These are phyloP conservation scores for Pseudomyrmex cubaensis DNA, from an alignment of 1,140 invertebrate species.

Conservation along the genomic window DNA sequence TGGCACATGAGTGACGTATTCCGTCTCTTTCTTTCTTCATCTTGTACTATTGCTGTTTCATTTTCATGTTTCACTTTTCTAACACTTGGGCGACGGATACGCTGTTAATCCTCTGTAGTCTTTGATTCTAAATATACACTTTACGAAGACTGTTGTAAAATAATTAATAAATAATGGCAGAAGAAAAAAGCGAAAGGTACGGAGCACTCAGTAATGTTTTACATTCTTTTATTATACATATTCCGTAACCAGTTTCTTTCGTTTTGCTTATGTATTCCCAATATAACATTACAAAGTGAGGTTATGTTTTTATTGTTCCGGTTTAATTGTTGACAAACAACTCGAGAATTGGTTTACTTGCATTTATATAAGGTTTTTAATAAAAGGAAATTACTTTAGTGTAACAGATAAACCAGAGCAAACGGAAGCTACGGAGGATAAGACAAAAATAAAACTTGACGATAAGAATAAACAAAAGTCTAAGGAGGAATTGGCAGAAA, in stretches of 20 bases:
- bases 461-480: slow-evolving; percentile 69
- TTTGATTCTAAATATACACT: too few relatives aligned
- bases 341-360: not conserved
- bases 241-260: not conserved
- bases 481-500: slow-evolving; percentile 77
- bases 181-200: slow-evolving; percentile 77
- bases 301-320: slow-evolving; percentile 54
- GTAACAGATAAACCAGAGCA: slow-evolving; percentile 69
- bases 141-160: too few relatives aligned
- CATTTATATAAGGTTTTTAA: not conserved
- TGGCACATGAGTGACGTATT: too few relatives aligned
- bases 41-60: too few relatives aligned
- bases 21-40: too few relatives aligned
- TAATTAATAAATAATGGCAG: slow-evolving; percentile 68
- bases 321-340: slow-evolving; percentile 52
- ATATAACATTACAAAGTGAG: slow-evolving; percentile 28
- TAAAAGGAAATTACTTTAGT: slow-evolving; percentile 41
- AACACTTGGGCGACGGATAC: too few relatives aligned
- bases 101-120: too few relatives aligned
- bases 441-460: slow-evolving; percentile 65
- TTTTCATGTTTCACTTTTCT: too few relatives aligned
- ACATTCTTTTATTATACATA: not conserved
- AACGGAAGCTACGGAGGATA: slow-evolving; percentile 65
- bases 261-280: not conserved
- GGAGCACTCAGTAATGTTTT: not conserved